Conservation (phyloP, 2,113 vertebrate genomes). For the Otocyon megalotis region DNA sequence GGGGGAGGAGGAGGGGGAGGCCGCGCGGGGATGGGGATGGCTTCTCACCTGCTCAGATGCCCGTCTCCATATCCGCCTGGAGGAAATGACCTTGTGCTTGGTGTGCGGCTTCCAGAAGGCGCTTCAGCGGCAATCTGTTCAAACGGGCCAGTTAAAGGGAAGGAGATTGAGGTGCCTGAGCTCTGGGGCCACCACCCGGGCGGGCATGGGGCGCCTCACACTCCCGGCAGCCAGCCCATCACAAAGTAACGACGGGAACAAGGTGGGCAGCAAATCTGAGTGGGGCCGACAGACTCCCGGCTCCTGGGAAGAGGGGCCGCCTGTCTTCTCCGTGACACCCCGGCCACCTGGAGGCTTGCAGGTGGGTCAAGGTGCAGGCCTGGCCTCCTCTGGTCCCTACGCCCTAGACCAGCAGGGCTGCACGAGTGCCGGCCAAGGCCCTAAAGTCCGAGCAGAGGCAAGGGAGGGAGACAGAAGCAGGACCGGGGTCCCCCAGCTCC, state of each 20-base stretch:
- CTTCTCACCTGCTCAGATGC: fast-evolving
- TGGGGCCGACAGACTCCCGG: fast-evolving
- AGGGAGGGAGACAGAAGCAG: fast-evolving
- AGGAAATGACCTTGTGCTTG: not conserved
- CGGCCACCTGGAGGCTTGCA: fast-evolving
- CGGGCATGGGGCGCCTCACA: not conserved
- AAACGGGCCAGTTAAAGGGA: not conserved
- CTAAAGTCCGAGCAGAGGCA: fast-evolving
- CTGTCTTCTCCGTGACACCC: fast-evolving
- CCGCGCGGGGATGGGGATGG: fast-evolving
- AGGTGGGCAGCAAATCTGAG: not conserved
- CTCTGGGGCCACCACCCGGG: not conserved
- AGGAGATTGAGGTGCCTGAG: not conserved
- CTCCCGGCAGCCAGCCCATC: not conserved
- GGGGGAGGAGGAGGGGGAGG: too few species aligned
- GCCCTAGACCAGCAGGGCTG: fast-evolving
- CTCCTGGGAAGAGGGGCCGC: fast-evolving
- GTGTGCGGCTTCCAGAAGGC: not conserved
- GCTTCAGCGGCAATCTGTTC: fast-evolving
- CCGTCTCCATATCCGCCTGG: not conserved
- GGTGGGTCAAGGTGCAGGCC: too few species aligned
- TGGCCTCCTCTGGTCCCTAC: too few species aligned
- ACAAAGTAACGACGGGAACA: not conserved
- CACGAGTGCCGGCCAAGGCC: fast-evolving
- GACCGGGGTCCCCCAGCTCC: too few species aligned